Conservation (phyloP, 64 coral and sea anemone genomes). For the Anthopleura sola region DNA sequence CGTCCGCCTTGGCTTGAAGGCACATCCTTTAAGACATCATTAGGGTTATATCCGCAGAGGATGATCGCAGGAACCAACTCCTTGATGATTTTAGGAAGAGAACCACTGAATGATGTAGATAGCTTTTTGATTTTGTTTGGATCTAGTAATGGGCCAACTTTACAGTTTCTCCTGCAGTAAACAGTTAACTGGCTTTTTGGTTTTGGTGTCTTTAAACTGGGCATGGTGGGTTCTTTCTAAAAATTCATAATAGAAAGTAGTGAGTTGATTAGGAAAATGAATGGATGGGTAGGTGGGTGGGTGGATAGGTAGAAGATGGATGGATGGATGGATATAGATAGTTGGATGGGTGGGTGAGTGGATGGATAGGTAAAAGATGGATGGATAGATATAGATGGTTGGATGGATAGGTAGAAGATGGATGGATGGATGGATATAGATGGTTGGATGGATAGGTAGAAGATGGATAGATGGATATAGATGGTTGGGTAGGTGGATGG, state of each 20-base stretch:
- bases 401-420: too few relatives aligned
- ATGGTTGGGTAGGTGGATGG: too few relatives aligned
- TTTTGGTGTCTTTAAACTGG: not conserved
- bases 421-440: too few relatives aligned
- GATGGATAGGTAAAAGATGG: too few relatives aligned
- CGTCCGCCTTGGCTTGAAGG: not conserved
- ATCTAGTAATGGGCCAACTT: not conserved
- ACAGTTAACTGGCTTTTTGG: not conserved
- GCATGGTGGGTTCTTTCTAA: not conserved
- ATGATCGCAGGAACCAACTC: not conserved
- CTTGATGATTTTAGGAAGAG: not conserved
- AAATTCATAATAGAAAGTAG: not conserved
- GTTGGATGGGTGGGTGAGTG: too few relatives aligned
- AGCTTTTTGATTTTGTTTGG: not conserved
- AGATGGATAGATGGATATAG: too few relatives aligned
- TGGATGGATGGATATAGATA: too few relatives aligned
- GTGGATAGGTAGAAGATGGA: too few relatives aligned
- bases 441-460: too few relatives aligned
- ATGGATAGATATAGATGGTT: too few relatives aligned
- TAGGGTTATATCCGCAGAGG: not conserved
- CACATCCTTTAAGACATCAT: not conserved
- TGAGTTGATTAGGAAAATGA: not conserved
- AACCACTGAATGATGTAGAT: not conserved
- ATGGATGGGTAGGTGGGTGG: not conserved
- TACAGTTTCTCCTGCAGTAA: conserved; percentile 4